Evolutionary conservation across 1,140 invertebrate genomes (phyloP), one percentile per base, ranked within the genome.

Genomic region (Agraylea sexmaculata): DNA sequence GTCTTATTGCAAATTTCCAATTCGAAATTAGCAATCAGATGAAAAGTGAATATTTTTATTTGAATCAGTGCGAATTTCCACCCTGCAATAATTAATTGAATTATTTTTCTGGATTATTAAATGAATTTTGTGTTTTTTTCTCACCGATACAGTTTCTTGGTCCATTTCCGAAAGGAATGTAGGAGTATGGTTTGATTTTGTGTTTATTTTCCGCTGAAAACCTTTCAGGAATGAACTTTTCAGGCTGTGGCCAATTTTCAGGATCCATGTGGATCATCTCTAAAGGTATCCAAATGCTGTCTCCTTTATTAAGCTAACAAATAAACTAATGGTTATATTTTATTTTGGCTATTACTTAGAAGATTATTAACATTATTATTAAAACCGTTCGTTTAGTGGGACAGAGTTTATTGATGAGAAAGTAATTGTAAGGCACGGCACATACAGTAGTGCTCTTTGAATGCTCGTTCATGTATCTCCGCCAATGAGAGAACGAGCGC

Each of bases 121-220:
- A 19, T 25, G 7, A 8, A 7, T 25, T 12, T 7, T 25, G 12
- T 25, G 7, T 8, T 25, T 25, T 25, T 25, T 45, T 31, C 44
- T 37, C 31, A 22, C 74, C 78, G 41, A 77, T 74, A 46, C 76
- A 78, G 40, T 70, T 69, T 40, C 74, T 60, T 1, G 69, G 66
- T 3, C 76, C 76, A 3, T 72, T 70, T 2, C 75, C 75, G 46
- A 80, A 82, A 1, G 79, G 78, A 32, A 81, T 48, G 53, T 70
- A 75, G 12, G 44, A 38, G 8, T 42, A 42, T 4, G 46, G 38
- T 18, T 42, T 46, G 12, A 49, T 49, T 29, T 38, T 35, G 8
- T 19, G 22, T 27, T 40, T 37, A 30, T 44, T 48, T 19, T 49
- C 53, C 16, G 36, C 29, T 15, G 43, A 39, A 42, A 83, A 84